Percentiles rank a stretch among this genome's conserved stretches.
phyloP scores from a whole-genome alignment of 2,888 invertebrate species.

The Drosophila hamatofila region DNA sequence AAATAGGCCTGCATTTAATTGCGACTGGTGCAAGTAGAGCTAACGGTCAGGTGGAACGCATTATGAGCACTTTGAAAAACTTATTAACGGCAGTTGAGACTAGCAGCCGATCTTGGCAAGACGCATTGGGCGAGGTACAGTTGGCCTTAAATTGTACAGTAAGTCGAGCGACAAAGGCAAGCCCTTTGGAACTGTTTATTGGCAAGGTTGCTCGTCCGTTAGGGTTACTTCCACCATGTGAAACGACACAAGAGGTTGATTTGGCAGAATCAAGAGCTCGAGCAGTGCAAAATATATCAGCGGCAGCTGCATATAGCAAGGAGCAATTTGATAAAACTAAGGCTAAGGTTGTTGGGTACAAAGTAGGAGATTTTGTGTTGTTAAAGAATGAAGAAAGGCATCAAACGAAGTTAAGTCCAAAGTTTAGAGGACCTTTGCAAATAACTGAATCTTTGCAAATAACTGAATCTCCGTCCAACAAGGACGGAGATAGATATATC shows the following conservation, averaged over 20 bases:
- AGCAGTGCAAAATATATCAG: neutral
- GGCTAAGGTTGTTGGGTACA: neutral
- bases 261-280: neutral
- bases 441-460: too few relatives aligned
- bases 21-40: neutral
- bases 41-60: neutral
- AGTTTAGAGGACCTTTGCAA: too few relatives aligned
- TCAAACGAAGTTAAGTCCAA: too few relatives aligned
- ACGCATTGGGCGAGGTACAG: neutral
- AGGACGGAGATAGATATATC: too few relatives aligned
- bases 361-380: conserved; percentile 2
- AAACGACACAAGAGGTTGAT: neutral
- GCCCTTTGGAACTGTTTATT: neutral
- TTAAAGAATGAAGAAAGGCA: neutral
- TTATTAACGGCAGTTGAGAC: neutral
- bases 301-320: neutral
- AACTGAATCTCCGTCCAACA: too few relatives aligned
- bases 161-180: neutral
- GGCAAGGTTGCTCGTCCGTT: neutral
- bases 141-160: neutral
- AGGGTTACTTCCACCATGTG: neutral
- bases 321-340: neutral
- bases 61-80: neutral
- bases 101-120: neutral
- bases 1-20: neutral